Evolutionary conservation across 2,888 invertebrate species (phyloP), one percentile per base, ranked within the genome.

Genomic region (Andrena dorsata): DNA sequence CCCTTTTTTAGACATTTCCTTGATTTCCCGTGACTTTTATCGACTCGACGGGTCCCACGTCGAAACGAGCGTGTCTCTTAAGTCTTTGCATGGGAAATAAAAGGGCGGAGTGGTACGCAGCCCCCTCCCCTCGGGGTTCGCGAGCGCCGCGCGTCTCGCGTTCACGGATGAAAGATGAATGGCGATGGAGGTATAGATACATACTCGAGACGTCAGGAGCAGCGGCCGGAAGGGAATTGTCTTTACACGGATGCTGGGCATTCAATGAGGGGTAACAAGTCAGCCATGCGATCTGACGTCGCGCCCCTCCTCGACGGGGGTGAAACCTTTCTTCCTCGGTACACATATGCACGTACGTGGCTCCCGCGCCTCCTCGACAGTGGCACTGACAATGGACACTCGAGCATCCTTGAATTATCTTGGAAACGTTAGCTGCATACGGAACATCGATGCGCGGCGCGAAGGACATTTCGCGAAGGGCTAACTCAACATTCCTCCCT

Each of bases 191-290:
- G 79, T 77, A 81, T 53, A 70, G 83, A 81, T 81, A 75, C 76
- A 79, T 81, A 72, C 76, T 68, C 60, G 81, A 75, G 76, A 80
- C 64, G 85, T 80, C 82, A 73, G 58, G 32, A 47, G 69, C 83
- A 85, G 68, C 61, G 70, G 51, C 68, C 60, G 76, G 82, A 82
- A 85, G 77, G 70, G 69, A 82, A 83, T 80, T 82, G 83, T 85
- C 83, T 87, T 82, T 71, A 76, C 68, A 80, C 68, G 80, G 77
- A 85, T 83, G 80, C 82, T 78, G 80, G 71, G 68, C 80, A 82
- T 80, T 87, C 87, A 76, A 85, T 76, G 85, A 85, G 56, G 81
- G 71, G 77, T 77, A 80, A 74, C 75, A 72, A 84, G 71, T 84
- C 74, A 63, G 41, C 74, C 71, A 60, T 76, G 78, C 63, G 78